Base-by-base conservation (phyloP, 1,140 invertebrate species). In the Akabosia matsudoensis region DNA sequence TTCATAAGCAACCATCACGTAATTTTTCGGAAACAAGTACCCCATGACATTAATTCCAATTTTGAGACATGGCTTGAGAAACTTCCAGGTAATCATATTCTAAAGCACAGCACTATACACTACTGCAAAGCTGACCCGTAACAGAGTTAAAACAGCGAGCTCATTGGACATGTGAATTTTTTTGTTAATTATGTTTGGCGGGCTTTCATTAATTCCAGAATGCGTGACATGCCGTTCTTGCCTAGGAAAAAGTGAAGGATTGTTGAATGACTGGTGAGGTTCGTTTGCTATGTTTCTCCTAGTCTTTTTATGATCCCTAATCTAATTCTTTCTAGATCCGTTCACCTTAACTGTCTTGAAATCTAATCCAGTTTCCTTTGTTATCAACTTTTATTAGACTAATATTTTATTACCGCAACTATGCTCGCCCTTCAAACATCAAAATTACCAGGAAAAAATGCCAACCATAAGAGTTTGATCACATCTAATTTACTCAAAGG, bases 401-500 rank as follows among this genome's bases (percentile, higher is more conserved):
- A 10, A 61, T 61, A 61, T 22, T 45, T 45, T 14, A 7, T 61
- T 61, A 22, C 24, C 54, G 24, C 3, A 16, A 61, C 24, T 10
- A 7, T 61, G 24, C 14, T 22, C 24, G 24, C 54, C 24, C 13
- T 61, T 61, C 24, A 67, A 67, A 7, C 13, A 30, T 13, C 26
- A 30, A 31, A 67, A 22, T 56, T 45, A 45, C 54, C 14, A 56
- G 54, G 18, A 45, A 67, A 31, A 67, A 30, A 13, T 67, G 13
- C 28, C 31, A 30, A 67, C 18, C 61, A 67, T 67, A 30, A 10
- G 4, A 30, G 31, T 67, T 30, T 67, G 61, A 67, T 67, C 61
- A 67, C 28, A 67, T 67, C 61, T 67, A 67, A 67, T 67, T 67
- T 67, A 30, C 61, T 30, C 26, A 67, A 67, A 67, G 28, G 61